Evolutionary conservation across 2,888 invertebrate genomes (phyloP), one percentile per base, ranked within the genome.

Genomic region (Deroplatys truncata): DNA sequence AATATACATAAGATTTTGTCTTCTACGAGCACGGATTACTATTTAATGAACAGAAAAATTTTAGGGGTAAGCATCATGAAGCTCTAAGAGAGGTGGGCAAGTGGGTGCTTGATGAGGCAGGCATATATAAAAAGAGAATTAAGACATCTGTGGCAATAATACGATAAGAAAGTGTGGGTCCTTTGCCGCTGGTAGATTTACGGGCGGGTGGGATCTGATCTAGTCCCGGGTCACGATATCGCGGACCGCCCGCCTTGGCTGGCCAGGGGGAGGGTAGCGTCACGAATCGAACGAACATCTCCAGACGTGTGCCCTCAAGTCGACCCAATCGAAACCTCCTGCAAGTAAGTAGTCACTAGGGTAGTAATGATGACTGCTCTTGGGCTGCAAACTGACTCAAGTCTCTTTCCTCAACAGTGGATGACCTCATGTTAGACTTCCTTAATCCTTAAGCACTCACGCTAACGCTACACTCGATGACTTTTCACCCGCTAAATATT

Each of bases 251-350:
- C 82, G 87, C 82, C 87, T 49, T 43, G 87, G 25, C 72, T 86
- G 25, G 28, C 86, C 72, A 28, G 82, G 82, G 88, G 89, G 89
- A 89, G 89, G 86, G 15, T 29, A 31, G 25, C 89, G 84, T 89
- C 89, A 89, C 89, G 89, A 89, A 82, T 29, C 28, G n/a, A 83
- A 82, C 56, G 86, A 86, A 87, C 87, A 87, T 72, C 35, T 82
- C 49, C 85, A 84, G 84, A 89, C 89, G 89, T 89, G 89, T 87
- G 84, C 87, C 87, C 82, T 43, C 31, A 43, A 49, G 28, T 86
- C 56, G 82, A 87, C 83, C 87, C 87, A 28, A 83, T 43, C 87
- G 35, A 87, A 87, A 43, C 83, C 83, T 83, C 28, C 86, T 86
- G 31, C 72, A 86, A 25, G 56, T 83, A 87, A 43, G 86, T 72